Percentiles rank a stretch among this genome's conserved stretches.
phyloP scores from a whole-genome alignment of 2,888 invertebrate species.

The Mycogona germanica region DNA sequence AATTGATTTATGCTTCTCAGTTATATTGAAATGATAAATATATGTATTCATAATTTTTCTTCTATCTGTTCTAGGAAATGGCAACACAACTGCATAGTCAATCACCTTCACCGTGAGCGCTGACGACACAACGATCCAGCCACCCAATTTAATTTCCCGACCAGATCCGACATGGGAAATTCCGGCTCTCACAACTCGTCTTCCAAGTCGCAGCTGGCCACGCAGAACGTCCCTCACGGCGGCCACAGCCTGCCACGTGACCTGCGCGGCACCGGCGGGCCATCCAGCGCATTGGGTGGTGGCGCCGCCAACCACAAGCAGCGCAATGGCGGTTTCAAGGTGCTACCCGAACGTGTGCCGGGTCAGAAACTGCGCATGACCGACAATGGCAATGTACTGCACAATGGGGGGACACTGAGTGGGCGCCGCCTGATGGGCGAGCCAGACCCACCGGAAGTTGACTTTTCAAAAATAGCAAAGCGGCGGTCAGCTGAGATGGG shows the following conservation, averaged over 20 bases:
- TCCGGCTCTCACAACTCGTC: background rate
- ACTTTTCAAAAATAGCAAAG: conserved; percentile 6
- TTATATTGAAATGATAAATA: too few relatives aligned
- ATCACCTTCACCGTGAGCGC: too few relatives aligned
- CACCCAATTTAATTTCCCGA: too few relatives aligned
- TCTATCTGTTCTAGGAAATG: too few relatives aligned
- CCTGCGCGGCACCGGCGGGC: background rate
- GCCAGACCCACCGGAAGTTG: background rate
- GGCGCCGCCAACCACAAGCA: conserved; percentile 10
- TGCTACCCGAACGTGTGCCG: conserved; percentile 19
- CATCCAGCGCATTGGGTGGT: background rate
- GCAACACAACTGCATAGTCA: too few relatives aligned
- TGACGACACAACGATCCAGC: too few relatives aligned
- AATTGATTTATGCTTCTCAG: too few relatives aligned
- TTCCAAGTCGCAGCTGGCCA: background rate
- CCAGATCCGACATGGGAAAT: too few relatives aligned
- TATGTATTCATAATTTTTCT: too few relatives aligned
- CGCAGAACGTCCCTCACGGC: background rate
- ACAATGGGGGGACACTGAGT: conserved; percentile 69
- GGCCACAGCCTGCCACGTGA: conserved; percentile 12
- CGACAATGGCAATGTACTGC: conserved; percentile 68
- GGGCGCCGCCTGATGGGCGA: conserved; percentile 45
- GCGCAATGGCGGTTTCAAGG: conserved; percentile 20
- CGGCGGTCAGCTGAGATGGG: conserved; percentile 1
- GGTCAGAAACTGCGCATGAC: conserved; percentile 48